These are phyloP conservation scores for Heteronetta atricapilla DNA, from an alignment of 2,113 vertebrate genomes.

Conservation along the genomic window DNA sequence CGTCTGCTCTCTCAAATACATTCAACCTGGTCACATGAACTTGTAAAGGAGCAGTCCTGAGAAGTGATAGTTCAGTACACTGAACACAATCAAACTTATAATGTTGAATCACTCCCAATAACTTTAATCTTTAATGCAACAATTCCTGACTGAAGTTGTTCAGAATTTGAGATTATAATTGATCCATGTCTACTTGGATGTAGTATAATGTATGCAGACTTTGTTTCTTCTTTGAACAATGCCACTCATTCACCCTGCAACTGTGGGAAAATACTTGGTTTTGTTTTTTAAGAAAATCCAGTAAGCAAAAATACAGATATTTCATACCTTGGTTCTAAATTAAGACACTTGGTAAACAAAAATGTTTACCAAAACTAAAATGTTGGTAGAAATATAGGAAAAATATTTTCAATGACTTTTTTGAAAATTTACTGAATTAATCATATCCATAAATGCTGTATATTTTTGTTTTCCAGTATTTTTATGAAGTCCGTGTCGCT, in stretches of 20 bases:
- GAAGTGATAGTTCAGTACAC: background rate
- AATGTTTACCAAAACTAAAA: background rate
- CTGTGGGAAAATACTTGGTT: background rate
- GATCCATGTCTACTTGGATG: background rate
- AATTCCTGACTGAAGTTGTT: background rate
- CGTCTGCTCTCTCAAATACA: background rate
- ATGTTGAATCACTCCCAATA: too few species aligned
- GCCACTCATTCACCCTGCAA: background rate
- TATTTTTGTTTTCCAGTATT: background rate
- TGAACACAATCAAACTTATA: too few species aligned
- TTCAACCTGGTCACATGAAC: background rate
- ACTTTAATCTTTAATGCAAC: too few species aligned
- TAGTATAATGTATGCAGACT: background rate
- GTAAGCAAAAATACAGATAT: background rate
- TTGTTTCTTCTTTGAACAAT: background rate
- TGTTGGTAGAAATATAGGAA: background rate
- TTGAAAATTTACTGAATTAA: background rate
- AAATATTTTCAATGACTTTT: background rate
- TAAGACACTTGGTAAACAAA: background rate
- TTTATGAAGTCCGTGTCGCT: background rate
- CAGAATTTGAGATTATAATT: background rate
- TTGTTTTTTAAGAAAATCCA: background rate
- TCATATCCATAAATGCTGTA: background rate
- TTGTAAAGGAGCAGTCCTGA: background rate
- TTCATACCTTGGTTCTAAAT: background rate